Base-by-base conservation (phyloP, 1,140 invertebrate species). In the Drosophila bifasciata region DNA sequence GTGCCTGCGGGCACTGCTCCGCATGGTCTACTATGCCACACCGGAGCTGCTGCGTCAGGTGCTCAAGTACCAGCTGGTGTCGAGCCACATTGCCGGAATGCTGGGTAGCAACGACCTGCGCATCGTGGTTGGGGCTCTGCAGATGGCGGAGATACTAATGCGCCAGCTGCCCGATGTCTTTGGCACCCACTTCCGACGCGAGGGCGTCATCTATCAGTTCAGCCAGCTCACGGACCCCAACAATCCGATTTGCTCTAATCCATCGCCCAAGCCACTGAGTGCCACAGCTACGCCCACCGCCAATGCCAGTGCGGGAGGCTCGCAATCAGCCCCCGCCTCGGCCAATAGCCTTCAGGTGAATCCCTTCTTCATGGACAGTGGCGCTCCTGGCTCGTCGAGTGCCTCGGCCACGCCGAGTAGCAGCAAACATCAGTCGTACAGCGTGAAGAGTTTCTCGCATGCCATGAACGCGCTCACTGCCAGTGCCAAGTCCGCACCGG, bases 71-170 rank as follows among this genome's bases (percentile, higher is more conserved):
- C 97, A 99, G 93, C 94, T 97, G 62, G 97, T 99, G 16, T 98
- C 98, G 17, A 99, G 97, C 77, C 98, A 99, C 91, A 97, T 99
- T 84, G 98, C 98, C 36, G 97, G 97, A 41, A 99, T 99, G 98
- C 94, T 99, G 94, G 98, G 98, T 0, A 99, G 98, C 0, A 96
- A 96, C 81, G 98, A 99, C 93, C 93, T 99, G 45, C 95, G 97
- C 84, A 99, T 99, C 79, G 97, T 99, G 19, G 98, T 99, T 48
- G 97, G 97, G 55, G 98, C 98, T n/a, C 92, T 99, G 41, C 98
- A 99, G 93, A 97, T 99, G 94, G 97, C 97, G 15, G 97, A 98
- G 91, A 97, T 99, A 74, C 92, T 99, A 15, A 99, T 99, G 97
- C 96, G 97, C 90, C 98, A 98, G 84, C 92, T 99, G 63, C 97